These are phyloP conservation scores for Eublepharis macularius DNA, from an alignment of 2,113 vertebrate genomes.

Conservation along the genomic window DNA sequence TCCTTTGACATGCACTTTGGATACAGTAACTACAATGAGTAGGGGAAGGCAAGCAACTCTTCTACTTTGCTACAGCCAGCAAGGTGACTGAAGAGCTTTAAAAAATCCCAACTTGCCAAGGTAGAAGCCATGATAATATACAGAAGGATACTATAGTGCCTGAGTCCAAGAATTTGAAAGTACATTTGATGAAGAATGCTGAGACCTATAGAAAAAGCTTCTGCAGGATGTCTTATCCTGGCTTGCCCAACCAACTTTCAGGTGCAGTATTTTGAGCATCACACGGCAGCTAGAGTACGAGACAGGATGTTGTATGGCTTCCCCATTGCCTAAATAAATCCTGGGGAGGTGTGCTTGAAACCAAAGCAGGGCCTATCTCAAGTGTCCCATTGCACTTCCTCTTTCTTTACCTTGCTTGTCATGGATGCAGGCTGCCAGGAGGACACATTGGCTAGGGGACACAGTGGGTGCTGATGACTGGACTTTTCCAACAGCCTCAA, in stretches of 20 bases:
- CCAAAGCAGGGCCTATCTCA: neutral
- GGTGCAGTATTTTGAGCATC: neutral
- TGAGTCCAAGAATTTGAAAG: neutral
- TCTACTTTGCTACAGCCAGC: neutral
- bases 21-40: neutral
- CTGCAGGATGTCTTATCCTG: neutral
- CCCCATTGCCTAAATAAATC: neutral
- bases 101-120: neutral
- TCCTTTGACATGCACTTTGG: neutral
- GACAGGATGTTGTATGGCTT: neutral
- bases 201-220: neutral
- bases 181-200: neutral
- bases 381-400: neutral
- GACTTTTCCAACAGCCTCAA: neutral
- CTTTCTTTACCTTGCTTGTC: neutral
- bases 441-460: neutral
- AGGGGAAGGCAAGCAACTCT: neutral
- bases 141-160: neutral
- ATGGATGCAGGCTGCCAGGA: neutral
- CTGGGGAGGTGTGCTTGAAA: neutral
- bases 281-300: neutral
- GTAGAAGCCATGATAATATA: neutral
- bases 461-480: no score
- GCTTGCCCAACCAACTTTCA: neutral
- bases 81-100: slow-evolving; percentile 1